Evolutionary conservation across 2,888 invertebrate species (phyloP), one percentile per base, ranked within the genome.

Genomic region (Agonopterix heracliana): DNA sequence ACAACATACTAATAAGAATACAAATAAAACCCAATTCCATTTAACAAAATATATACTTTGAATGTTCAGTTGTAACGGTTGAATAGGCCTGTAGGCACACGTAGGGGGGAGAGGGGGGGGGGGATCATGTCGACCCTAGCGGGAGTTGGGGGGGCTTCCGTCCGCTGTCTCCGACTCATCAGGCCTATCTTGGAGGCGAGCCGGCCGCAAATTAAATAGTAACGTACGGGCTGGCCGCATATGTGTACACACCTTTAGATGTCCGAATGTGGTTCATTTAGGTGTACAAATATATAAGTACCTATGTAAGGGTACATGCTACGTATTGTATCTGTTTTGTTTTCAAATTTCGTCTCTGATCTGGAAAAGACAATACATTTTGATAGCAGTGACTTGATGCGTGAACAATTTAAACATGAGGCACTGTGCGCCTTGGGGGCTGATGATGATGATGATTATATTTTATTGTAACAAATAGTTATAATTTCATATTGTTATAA

Each of bases 81-180:
- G 79, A 79, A 78, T 80, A 78, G 80, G 74, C 75, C 74, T 76
- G 70, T 68, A 67, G 9, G 10, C 38, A 38, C n/a, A 38, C 38
- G 49, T 35, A 54, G 56, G 60, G 46, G 57, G 56, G 59, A 54
- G n/a, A n/a, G n/a, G n/a, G n/a, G n/a, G n/a, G n/a, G n/a, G n/a
- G n/a, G n/a, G n/a, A n/a, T n/a, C 13, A 14, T 44, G 26, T 26
- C 26, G 45, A 35, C 11, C 26, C 26, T 5, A 26, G 5, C 11
- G 59, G 68, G 60, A 72, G 70, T 61, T 54, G 68, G 66, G 61
- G 58, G 67, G 63, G 59, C 74, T 78, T 85, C 84, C 85, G 79
- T 74, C 71, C 78, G 79, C 81, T 81, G 86, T 85, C 85, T 85
- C 80, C 82, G 78, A 69, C 81, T 81, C 83, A 80, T 82, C 85